A percentile compares a stretch with the other conserved stretches of the same genome.
These are phyloP conservation scores for Drosophila austrosaltans DNA, from an alignment of 2,888 invertebrate species.

Conservation along the genomic window DNA sequence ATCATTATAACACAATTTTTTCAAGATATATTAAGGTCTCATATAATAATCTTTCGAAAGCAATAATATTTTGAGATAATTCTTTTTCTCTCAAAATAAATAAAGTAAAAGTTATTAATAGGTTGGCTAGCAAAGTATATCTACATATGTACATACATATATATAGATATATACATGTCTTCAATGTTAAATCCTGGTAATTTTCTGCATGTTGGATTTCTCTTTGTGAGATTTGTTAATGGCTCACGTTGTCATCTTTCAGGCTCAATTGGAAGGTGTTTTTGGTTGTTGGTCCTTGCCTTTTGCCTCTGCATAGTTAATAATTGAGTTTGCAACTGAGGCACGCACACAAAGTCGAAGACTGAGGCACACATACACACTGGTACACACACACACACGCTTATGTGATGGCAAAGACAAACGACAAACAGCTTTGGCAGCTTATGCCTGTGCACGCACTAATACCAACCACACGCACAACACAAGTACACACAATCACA, in stretches of 20 bases:
- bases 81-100: too few relatives aligned
- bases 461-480: slow-evolving; percentile 15
- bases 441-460: slow-evolving; percentile 35
- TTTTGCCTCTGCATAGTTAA: slow-evolving; percentile 66
- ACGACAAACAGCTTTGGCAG: slow-evolving; percentile 28
- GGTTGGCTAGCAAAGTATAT: too few relatives aligned
- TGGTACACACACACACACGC: slow-evolving; percentile 17
- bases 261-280: slow-evolving; percentile 63
- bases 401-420: neutral
- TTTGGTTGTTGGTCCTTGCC: slow-evolving; percentile 35
- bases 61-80: too few relatives aligned
- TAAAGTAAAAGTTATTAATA: too few relatives aligned
- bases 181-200: neutral
- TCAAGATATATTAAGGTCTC: too few relatives aligned
- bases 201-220: neutral
- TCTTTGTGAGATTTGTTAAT: neutral
- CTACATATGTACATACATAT: too few relatives aligned
- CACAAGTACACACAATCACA: slow-evolving; percentile 17
- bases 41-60: too few relatives aligned
- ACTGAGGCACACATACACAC: neutral
- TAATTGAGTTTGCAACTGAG: slow-evolving; percentile 74
- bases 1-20: too few relatives aligned
- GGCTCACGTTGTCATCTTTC: slow-evolving; percentile 25
- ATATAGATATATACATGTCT: neutral
- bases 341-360: slow-evolving; percentile 61